Percentiles rank a stretch among this genome's conserved stretches.
Evolutionary conservation across 2,888 invertebrate species (phyloP).

Genomic region (Caenorhabditis sp.): DNA sequence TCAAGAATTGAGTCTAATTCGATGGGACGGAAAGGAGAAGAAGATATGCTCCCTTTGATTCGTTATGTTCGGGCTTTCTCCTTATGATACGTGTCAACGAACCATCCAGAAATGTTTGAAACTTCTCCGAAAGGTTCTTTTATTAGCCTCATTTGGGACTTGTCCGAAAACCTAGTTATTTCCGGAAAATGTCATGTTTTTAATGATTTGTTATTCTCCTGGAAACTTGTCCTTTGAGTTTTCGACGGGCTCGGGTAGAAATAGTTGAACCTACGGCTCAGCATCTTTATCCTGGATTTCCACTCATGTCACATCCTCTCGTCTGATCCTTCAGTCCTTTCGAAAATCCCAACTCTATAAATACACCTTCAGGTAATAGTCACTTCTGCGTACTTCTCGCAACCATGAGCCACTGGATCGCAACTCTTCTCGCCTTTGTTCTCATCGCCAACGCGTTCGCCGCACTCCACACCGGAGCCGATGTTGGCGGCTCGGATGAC

Average conservation of each 20-base stretch:
- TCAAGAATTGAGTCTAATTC: constrained; percentile 54
- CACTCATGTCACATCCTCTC: background rate
- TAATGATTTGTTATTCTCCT: constrained; percentile 15
- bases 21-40: constrained; percentile 28
- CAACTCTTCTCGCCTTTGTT: constrained; percentile 54
- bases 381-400: constrained; percentile 25
- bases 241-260: background rate
- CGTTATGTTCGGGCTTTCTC: background rate
- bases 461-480: constrained; percentile 40
- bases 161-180: background rate
- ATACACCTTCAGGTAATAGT: constrained; percentile 44
- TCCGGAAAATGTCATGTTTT: constrained; percentile 25
- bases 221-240: background rate
- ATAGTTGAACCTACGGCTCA: background rate
- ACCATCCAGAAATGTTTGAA: constrained; percentile 1
- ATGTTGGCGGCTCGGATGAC: constrained; percentile 41
- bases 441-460: constrained; percentile 53
- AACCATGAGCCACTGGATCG: constrained; percentile 65
- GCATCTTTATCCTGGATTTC: background rate
- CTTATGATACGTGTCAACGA: background rate
- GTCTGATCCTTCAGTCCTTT: constrained; percentile 21
- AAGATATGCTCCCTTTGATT: constrained; percentile 17
- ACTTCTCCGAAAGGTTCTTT: constrained; percentile 4
- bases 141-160: constrained; percentile 41
- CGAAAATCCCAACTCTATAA: background rate